A percentile compares a stretch with the other conserved stretches of the same genome.
Evolutionary conservation across 2,797 vertebrate genomes (phyloP).

Genomic region (Cygnus olor): DNA sequence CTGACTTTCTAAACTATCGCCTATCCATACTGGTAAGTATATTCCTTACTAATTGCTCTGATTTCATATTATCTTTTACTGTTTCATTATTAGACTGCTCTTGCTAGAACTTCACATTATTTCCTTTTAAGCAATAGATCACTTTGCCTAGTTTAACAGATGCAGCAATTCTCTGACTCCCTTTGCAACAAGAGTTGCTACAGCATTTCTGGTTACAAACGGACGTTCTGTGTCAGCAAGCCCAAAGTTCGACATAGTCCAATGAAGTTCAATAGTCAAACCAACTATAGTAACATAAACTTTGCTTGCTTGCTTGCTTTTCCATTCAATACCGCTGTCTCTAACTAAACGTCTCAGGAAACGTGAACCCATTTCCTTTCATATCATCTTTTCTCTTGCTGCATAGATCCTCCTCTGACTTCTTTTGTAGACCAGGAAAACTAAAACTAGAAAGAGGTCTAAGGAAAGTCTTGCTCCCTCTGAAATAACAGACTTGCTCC

Average conservation of each 20-base stretch:
- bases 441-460: background rate
- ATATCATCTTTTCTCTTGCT: background rate
- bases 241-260: background rate
- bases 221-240: background rate
- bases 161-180: background rate
- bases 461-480: background rate
- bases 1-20: background rate
- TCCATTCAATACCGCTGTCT: background rate
- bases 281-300: background rate
- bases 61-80: background rate
- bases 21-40: background rate
- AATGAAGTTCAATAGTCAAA: background rate
- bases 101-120: background rate
- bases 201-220: background rate
- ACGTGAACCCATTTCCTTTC: background rate
- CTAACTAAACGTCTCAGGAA: background rate
- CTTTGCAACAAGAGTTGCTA: background rate
- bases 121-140: background rate
- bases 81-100: background rate
- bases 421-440: background rate
- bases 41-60: background rate
- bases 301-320: background rate
- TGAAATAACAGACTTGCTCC: background rate
- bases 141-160: background rate
- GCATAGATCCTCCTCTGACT: background rate